Base-by-base conservation (phyloP, 2,113 vertebrate species). In the Tautogolabrus adspersus region DNA sequence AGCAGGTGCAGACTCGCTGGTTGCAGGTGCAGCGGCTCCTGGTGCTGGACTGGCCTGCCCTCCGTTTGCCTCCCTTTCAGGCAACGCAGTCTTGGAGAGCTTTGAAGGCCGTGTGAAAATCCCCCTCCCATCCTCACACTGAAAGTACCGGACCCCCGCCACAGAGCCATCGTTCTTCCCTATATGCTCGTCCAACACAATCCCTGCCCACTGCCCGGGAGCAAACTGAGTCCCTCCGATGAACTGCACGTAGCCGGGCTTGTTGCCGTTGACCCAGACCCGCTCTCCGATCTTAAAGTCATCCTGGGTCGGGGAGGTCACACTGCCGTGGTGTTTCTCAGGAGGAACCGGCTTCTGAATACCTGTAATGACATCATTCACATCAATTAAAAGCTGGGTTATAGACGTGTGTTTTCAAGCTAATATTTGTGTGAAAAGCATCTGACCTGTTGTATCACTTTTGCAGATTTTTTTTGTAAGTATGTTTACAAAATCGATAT, bases 111-210 rank as follows among this genome's bases (percentile, higher is more conserved):
- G 93, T 0, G 97, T 99, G 86, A 99, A 99, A 46, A 99, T 98
- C 11, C 98, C 98, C 75, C 92, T 93, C 21, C 95, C 86, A 40
- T 97, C 96, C 16, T 97, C 96, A 2, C 98, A 99, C 89, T 97
- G 96, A 90, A 99, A 99, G 81, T 99, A 99, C 0, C 96, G 93
- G 10, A 98, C 93, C 10, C 96, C 97, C 0, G 97, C 95, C 88
- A 99, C 98, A 0, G 97, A 97, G 1, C 98, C 98, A 0, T 99
- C 97, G 0, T 99, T 99, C 91, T 99, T 99, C 16, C 97, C 98
- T 1, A 98, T 98, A 0, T 95, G 82, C 71, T 98, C 96, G 0
- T 99, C 97, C 76, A 99, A 85, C 75, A 97, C 96, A 3, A 99
- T 97, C 40, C 98, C 97, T 0, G 98, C 98, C 98, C 98, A 99